phyloP scores from a whole-genome alignment of 2,888 invertebrate species.

The Cabera pusaria region DNA sequence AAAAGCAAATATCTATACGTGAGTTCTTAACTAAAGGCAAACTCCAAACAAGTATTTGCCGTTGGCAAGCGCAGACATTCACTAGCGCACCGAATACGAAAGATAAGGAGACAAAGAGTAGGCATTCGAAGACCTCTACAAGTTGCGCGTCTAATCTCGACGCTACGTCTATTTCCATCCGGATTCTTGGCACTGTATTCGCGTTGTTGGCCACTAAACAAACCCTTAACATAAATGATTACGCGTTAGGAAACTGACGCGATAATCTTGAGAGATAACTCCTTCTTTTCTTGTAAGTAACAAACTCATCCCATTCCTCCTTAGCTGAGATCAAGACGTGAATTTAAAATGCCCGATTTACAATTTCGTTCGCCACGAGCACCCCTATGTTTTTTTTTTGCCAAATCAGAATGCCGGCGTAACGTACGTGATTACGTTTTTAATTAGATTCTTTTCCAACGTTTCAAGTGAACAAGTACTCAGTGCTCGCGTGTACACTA shows the following conservation, averaged over 20 bases:
- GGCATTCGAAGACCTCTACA: slow-evolving; percentile 30
- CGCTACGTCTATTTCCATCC: slow-evolving; percentile 26
- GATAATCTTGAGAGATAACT: slow-evolving; percentile 54
- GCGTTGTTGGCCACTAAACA: slow-evolving; percentile 29
- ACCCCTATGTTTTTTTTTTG: slow-evolving; percentile 40
- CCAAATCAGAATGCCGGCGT: slow-evolving; percentile 38
- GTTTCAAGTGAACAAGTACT: slow-evolving; percentile 34
- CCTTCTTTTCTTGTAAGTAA: slow-evolving; percentile 47
- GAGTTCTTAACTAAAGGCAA: slow-evolving; percentile 11
- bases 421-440: slow-evolving; percentile 49
- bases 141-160: slow-evolving; percentile 29
- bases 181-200: slow-evolving; percentile 28
- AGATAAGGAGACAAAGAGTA: slow-evolving; percentile 36
- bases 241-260: slow-evolving; percentile 45
- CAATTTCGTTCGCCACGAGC: slow-evolving; percentile 43
- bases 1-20: slow-evolving; percentile 1
- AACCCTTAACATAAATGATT: slow-evolving; percentile 49
- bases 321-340: slow-evolving; percentile 46
- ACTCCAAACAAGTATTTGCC: slow-evolving; percentile 21
- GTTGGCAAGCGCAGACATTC: slow-evolving; percentile 30
- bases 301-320: slow-evolving; percentile 46
- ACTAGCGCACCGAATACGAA: slow-evolving; percentile 25
- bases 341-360: slow-evolving; percentile 54
- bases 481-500: slow-evolving; percentile 49
- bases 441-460: slow-evolving; percentile 47